Base-by-base conservation (phyloP, 1,140 invertebrate genomes). In the Drosophila equinoxialis region DNA sequence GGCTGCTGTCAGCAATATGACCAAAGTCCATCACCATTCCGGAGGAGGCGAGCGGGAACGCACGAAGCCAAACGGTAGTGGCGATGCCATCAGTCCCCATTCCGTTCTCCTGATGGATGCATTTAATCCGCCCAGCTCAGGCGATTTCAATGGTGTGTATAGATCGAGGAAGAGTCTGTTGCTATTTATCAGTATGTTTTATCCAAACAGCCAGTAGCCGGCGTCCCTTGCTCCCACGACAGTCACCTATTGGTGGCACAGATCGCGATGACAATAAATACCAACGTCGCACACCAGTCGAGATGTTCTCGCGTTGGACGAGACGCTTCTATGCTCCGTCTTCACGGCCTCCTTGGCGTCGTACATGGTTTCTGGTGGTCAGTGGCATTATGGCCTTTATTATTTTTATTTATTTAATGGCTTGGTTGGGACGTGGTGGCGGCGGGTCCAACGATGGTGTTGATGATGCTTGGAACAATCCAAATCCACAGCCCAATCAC, bases 251-350 rank as follows among this genome's bases (percentile, higher is more conserved):
- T 62, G 91, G 91, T 6, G 83, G 90, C 6, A 78, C 86, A 10
- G 91, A 92, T 70, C 79, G 91, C 8, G 91, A 92, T 76, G 91
- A 92, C 45, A 92, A 92, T 62, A 92, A 92, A 68, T 92, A 92
- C 63, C 90, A 91, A 60, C 76, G 90, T 7, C 87, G 91, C 59
- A 85, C 91, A 8, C 91, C 91, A 8, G 86, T 80, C 1, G 91
- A 92, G 62, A 79, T 92, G 6, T 91, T 92, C 59, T 92, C 91
- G 11, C 90, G 91, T 39, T 92, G 91, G 91, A 91, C 91, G 33
- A 78, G 91, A 20, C 89, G 91, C 37, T 92, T 92, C 8, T 92
- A 92, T 71, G 83, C 91, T 6, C 91, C 91, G 3, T 91, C 91
- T n/a, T 91, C 91, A 1, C 77, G 91, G 14, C 91, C 91, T 6